A percentile compares a stretch with the other conserved stretches of the same genome.
Evolutionary conservation across 2,888 invertebrate genomes (phyloP).

Genomic region (Agrotis ipsilon): DNA sequence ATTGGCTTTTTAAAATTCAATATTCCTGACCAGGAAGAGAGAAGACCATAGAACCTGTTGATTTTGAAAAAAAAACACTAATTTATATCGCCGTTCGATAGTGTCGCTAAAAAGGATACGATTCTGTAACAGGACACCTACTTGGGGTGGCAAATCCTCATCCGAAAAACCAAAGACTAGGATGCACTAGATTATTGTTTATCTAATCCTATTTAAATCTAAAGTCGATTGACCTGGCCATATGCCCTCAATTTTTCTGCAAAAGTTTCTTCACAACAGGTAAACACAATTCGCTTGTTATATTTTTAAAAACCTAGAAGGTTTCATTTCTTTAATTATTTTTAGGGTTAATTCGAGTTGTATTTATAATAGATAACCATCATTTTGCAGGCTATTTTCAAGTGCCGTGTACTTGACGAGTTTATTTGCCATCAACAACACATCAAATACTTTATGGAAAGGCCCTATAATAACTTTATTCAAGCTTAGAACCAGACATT

Average conservation of each 20-base stretch:
- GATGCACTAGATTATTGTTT: neutral
- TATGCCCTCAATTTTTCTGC: conserved; percentile 6
- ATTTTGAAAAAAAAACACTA: no score
- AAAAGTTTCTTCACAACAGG: neutral
- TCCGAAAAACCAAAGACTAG: no score
- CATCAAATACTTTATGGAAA: neutral
- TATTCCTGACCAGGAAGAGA: no score
- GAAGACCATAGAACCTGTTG: no score
- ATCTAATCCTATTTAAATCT: neutral
- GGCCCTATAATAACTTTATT: neutral
- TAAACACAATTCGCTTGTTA: neutral
- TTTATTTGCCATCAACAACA: neutral
- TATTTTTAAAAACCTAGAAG: neutral
- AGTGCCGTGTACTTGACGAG: neutral
- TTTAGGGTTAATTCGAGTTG: neutral
- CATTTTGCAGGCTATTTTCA: neutral
- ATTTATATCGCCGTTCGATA: no score
- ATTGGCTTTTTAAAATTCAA: no score
- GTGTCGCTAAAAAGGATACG: no score
- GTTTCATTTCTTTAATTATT: neutral
- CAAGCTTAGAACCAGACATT: neutral
- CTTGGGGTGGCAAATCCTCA: no score
- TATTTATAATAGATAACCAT: neutral
- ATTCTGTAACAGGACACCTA: no score
- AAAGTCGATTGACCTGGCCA: conserved; percentile 1